phyloP scores from a whole-genome alignment of 2,888 invertebrate species.

The Eretmocerus hayati region DNA sequence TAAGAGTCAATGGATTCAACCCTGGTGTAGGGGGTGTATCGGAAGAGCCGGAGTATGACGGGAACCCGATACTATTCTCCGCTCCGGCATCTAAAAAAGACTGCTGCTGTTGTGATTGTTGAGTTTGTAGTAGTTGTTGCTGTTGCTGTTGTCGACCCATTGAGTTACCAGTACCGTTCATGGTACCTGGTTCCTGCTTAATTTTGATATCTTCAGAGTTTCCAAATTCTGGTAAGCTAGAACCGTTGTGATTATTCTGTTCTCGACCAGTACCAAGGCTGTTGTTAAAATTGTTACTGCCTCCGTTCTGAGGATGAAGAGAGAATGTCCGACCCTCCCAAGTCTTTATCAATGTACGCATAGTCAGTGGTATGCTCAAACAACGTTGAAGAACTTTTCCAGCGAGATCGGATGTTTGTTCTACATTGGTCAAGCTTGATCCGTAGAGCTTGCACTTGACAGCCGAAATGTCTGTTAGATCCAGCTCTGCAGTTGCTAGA shows the following conservation, averaged over 20 bases:
- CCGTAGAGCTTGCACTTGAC: slow-evolving; percentile 72
- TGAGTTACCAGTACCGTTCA: slow-evolving; percentile 36
- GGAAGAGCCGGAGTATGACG: slow-evolving; percentile 47
- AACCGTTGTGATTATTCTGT: slow-evolving; percentile 39
- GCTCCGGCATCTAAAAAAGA: slow-evolving; percentile 49
- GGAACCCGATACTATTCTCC: slow-evolving; percentile 49
- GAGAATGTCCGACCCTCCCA: slow-evolving; percentile 67
- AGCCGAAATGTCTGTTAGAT: slow-evolving; percentile 72
- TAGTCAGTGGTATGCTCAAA: slow-evolving; percentile 86
- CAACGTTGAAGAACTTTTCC: slow-evolving; percentile 75
- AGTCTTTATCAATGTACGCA: slow-evolving; percentile 77
- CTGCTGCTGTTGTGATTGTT: slow-evolving; percentile 38
- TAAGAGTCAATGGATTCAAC: slow-evolving; percentile 42
- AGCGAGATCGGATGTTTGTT: slow-evolving; percentile 52
- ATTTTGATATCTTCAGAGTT: slow-evolving; percentile 44
- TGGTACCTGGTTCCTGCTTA: slow-evolving; percentile 41
- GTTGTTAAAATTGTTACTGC: slow-evolving; percentile 56
- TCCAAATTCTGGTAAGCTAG: slow-evolving; percentile 41
- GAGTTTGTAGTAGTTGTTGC: slow-evolving; percentile 37
- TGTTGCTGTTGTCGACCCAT: slow-evolving; percentile 31
- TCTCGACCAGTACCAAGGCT: slow-evolving; percentile 59
- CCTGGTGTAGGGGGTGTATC: slow-evolving; percentile 42
- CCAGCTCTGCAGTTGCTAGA: slow-evolving; percentile 87
- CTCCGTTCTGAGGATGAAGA: slow-evolving; percentile 48
- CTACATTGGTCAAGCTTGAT: slow-evolving; percentile 42